A percentile compares a stretch with the other conserved stretches of the same genome.
Conservation (phyloP, 2,113 vertebrate genomes). For the Tylochromis polylepis region DNA sequence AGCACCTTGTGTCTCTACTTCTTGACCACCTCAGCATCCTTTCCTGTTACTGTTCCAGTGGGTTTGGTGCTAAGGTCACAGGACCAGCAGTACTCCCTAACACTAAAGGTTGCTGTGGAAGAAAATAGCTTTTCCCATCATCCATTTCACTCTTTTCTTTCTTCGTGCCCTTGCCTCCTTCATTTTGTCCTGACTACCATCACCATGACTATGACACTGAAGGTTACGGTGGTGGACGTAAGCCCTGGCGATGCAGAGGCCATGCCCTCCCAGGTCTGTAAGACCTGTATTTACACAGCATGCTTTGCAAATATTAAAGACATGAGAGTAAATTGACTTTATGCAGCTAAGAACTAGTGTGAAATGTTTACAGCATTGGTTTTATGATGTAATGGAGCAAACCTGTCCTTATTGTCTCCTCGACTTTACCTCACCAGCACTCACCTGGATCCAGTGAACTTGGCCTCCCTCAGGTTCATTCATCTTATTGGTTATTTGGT, state of each 20-base stretch:
- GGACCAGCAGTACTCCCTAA: neutral
- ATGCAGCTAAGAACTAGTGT: neutral
- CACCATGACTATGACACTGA: constrained; percentile 53
- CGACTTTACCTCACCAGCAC: constrained; percentile 15
- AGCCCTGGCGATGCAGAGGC: constrained; percentile 59
- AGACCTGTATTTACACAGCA: constrained; percentile 56
- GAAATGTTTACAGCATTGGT: neutral
- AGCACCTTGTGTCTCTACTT: neutral
- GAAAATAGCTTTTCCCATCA: constrained; percentile 67
- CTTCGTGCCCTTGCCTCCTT: constrained; percentile 14
- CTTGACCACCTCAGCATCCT: neutral
- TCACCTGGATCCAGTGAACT: constrained; percentile 43
- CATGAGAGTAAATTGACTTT: neutral
- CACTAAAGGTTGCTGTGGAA: constrained; percentile 16
- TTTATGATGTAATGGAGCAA: neutral
- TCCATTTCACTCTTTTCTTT: constrained; percentile 74
- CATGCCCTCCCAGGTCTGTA: constrained; percentile 79
- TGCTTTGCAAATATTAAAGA: constrained; percentile 18
- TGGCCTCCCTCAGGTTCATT: constrained; percentile 50
- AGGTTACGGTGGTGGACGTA: constrained; percentile 76
- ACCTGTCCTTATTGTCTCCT: constrained; percentile 38
- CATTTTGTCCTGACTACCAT: constrained; percentile 71
- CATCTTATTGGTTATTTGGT: constrained; percentile 17
- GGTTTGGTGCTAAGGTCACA: neutral
- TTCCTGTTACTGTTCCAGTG: neutral